Evolutionary conservation across 1,140 invertebrate genomes (phyloP).

Genomic region (Rhopalosiphum padi): DNA sequence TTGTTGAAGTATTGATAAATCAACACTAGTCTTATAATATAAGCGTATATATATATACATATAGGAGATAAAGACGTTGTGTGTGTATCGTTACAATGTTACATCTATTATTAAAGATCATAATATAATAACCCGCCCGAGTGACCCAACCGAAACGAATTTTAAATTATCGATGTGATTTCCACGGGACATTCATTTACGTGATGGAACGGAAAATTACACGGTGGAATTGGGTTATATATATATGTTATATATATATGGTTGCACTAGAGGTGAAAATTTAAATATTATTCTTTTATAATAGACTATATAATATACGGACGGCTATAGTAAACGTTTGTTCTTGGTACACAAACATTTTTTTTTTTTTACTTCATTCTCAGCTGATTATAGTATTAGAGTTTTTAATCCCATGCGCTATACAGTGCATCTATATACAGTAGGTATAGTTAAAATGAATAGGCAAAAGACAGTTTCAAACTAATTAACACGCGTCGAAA

Average conservation of each 20-base stretch:
- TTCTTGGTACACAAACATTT: not conserved
- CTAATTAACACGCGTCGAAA: slow-evolving; percentile 17
- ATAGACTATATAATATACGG: too few species aligned
- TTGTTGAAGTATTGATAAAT: not conserved
- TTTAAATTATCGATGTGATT: slow-evolving; percentile 46
- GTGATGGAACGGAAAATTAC: slow-evolving; percentile 18
- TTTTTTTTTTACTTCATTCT: not conserved
- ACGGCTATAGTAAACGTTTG: not conserved
- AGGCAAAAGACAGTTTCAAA: slow-evolving; percentile 5
- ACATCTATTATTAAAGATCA: slow-evolving; percentile 34
- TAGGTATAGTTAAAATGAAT: not conserved
- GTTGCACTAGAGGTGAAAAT: not conserved
- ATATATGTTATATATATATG: not conserved
- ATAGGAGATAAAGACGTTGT: not conserved
- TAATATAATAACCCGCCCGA: slow-evolving; percentile 9
- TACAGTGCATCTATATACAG: not conserved
- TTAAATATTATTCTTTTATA: not conserved
- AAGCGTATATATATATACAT: not conserved
- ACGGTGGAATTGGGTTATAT: slow-evolving; percentile 10
- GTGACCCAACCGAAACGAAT: slow-evolving; percentile 35
- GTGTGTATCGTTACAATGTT: not conserved
- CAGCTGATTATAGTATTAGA: not conserved
- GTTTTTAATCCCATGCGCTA: not conserved
- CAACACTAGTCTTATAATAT: not conserved
- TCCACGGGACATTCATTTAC: not conserved